These are phyloP conservation scores for Pseudomyrmex sp. DNA, from an alignment of 1,140 invertebrate genomes.

Conservation along the genomic window DNA sequence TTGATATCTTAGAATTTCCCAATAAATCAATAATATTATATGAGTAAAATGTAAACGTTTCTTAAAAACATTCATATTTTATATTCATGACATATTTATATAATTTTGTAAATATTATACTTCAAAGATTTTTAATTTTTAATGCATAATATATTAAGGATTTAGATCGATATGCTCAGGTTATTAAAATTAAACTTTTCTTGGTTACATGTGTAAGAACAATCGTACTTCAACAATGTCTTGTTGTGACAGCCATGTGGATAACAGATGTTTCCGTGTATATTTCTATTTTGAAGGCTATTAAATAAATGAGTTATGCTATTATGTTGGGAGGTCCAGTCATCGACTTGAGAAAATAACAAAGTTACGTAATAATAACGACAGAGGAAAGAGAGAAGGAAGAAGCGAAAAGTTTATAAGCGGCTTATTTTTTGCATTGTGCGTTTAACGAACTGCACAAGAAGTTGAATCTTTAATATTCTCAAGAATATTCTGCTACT, in stretches of 20 bases:
- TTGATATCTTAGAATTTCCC: not conserved
- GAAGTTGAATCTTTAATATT: constrained; percentile 26
- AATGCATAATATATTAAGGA: too few relatives aligned
- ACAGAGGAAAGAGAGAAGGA: not conserved
- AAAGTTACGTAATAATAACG: constrained; percentile 32
- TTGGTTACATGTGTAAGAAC: too few relatives aligned
- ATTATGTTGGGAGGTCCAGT: not conserved
- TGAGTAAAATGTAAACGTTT: too few relatives aligned
- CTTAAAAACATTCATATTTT: too few relatives aligned
- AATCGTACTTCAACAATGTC: not conserved
- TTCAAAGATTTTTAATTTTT: too few relatives aligned
- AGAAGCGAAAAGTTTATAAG: not conserved
- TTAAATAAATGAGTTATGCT: constrained; percentile 20
- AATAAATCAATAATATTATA: too few relatives aligned
- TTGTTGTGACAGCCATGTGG: not conserved
- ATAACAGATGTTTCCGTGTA: constrained; percentile 5
- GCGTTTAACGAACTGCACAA: constrained; percentile 44
- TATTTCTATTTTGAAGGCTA: not conserved
- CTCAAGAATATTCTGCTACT: not conserved
- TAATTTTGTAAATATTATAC: too few relatives aligned
- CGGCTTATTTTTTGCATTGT: constrained; percentile 31
- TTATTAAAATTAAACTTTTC: too few relatives aligned
- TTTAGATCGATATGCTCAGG: too few relatives aligned
- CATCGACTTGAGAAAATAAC: constrained; percentile 24
- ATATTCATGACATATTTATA: too few relatives aligned